These are phyloP conservation scores for Drosophila eohydei DNA, from an alignment of 2,888 invertebrate genomes.

Conservation along the genomic window DNA sequence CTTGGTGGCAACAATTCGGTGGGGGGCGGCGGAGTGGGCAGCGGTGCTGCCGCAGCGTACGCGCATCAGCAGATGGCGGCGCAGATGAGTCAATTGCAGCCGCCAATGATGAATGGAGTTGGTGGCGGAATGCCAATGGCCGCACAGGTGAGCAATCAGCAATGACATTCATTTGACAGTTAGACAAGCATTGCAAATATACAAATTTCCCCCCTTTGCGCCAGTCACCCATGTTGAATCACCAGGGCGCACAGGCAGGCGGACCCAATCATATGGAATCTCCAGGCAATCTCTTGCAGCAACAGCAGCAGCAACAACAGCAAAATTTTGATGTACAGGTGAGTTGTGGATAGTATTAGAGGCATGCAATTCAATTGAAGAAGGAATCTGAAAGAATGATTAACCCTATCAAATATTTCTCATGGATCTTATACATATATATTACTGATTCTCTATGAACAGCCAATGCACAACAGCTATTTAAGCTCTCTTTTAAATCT, in stretches of 20 bases:
- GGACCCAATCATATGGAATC: slow-evolving; percentile 85
- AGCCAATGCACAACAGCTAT: too few relatives aligned
- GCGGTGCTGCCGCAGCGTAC: slow-evolving; percentile 79
- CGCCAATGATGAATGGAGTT: slow-evolving; percentile 84
- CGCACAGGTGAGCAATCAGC: slow-evolving; percentile 77
- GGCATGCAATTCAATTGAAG: too few relatives aligned
- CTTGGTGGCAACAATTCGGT: slow-evolving; percentile 58
- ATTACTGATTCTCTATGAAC: too few relatives aligned
- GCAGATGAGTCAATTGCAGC: slow-evolving; percentile 84
- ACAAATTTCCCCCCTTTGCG: not conserved
- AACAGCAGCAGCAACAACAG: slow-evolving; percentile 86
- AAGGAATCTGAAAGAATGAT: too few relatives aligned
- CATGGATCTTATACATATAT: too few relatives aligned
- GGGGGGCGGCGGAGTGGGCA: slow-evolving; percentile 51
- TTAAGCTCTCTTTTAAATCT: too few relatives aligned
- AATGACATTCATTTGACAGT: not conserved
- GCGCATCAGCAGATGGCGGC: slow-evolving; percentile 84
- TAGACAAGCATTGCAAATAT: slow-evolving; percentile 13
- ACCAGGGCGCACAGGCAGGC: slow-evolving; percentile 81
- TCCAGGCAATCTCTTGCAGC: slow-evolving; percentile 85
- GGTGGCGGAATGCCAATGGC: slow-evolving; percentile 84
- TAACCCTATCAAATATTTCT: too few relatives aligned
- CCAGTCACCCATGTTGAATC: slow-evolving; percentile 85
- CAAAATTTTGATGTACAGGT: slow-evolving; percentile 93
- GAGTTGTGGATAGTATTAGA: slow-evolving; percentile 72